Percentiles rank a stretch among this genome's conserved stretches.
Evolutionary conservation across 2,113 vertebrate species (phyloP).

Genomic region (pig (Sus scrofa)): DNA sequence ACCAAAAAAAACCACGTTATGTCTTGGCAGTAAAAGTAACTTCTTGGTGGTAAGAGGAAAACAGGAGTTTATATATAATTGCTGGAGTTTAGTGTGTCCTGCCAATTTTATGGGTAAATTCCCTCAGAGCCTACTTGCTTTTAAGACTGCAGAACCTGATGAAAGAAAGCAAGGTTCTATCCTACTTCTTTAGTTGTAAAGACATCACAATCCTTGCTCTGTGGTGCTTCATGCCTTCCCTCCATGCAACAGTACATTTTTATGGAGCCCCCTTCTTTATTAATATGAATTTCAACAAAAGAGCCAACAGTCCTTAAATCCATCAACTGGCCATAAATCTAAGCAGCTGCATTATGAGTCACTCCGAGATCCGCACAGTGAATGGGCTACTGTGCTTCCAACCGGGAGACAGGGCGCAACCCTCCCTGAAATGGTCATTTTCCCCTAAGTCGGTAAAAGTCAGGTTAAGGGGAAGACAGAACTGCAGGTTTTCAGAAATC

Average conservation of each 20-base stretch:
- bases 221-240: not conserved
- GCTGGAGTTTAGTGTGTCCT: constrained; percentile 48
- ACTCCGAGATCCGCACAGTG: constrained; percentile 74
- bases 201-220: not conserved
- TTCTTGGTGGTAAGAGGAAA: constrained; percentile 60
- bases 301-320: constrained; percentile 80
- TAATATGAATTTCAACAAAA: constrained; percentile 79
- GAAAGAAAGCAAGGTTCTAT: constrained; percentile 63
- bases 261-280: constrained; percentile 71
- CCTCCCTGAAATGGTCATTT: constrained; percentile 69
- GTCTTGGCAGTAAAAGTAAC: constrained; percentile 13
- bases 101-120: constrained; percentile 66
- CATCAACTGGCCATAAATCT: constrained; percentile 83
- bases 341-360: constrained; percentile 85
- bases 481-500: not conserved
- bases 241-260: constrained; percentile 60
- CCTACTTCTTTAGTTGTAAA: constrained; percentile 58
- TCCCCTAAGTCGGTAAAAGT: not conserved
- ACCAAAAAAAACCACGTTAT: not conserved
- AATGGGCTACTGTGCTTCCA: constrained; percentile 83
- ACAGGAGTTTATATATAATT: constrained; percentile 54
- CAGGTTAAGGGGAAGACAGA: not conserved
- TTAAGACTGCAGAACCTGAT: constrained; percentile 54
- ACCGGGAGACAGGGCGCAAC: constrained; percentile 39
- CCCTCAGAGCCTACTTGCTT: constrained; percentile 44